A percentile compares a stretch with the other conserved stretches of the same genome.
These are phyloP conservation scores for Penaeus indicus DNA, from an alignment of 1,140 invertebrate genomes.

Conservation along the genomic window DNA sequence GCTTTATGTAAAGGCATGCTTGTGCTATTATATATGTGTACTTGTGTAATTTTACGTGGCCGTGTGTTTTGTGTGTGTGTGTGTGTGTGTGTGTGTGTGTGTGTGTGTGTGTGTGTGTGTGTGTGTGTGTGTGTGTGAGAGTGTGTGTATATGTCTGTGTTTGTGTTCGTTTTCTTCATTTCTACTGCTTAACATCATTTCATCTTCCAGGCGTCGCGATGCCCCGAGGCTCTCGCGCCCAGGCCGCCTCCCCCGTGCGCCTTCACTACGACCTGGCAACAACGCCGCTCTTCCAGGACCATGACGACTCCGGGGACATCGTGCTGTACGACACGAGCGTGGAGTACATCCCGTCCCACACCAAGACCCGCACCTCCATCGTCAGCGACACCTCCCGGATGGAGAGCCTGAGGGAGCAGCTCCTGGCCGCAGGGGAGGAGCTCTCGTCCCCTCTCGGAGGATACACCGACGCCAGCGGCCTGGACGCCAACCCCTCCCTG, in stretches of 20 bases:
- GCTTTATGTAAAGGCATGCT: too few relatives aligned
- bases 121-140: too few relatives aligned
- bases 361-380: conserved; percentile 9
- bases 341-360: conserved; percentile 15
- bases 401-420: neutral
- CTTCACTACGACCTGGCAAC: conserved; percentile 3
- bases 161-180: too few relatives aligned
- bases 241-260: neutral
- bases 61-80: too few relatives aligned
- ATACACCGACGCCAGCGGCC: neutral
- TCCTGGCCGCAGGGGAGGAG: neutral
- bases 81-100: too few relatives aligned
- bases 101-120: too few relatives aligned
- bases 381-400: neutral
- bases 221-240: neutral
- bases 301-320: conserved; percentile 12
- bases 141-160: too few relatives aligned
- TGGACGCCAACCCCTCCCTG: neutral
- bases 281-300: conserved; percentile 22
- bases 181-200: neutral
- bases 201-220: neutral
- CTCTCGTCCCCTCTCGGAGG: neutral
- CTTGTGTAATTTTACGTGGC: too few relatives aligned
- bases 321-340: conserved; percentile 24
- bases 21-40: too few relatives aligned